A percentile compares a stretch with the other conserved stretches of the same genome.
Conservation (phyloP, 2,888 invertebrate genomes). For the Brachyopa scutellaris region DNA sequence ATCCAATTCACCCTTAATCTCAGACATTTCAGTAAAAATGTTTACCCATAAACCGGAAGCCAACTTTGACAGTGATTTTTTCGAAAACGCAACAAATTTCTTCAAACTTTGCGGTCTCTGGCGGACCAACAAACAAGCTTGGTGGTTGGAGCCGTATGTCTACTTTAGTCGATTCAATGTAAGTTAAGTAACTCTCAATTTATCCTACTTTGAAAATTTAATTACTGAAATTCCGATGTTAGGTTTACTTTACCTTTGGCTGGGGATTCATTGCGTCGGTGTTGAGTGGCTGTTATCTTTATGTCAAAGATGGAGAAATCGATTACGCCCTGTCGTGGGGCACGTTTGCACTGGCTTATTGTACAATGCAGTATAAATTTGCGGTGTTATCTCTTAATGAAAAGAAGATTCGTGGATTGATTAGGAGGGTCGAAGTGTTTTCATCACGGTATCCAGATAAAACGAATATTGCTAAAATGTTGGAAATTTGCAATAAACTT, state of each 20-base stretch:
- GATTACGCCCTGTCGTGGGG: conserved; percentile 36
- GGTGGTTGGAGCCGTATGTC: conserved; percentile 18
- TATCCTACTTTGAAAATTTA: neutral
- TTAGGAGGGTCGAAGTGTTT: conserved; percentile 1
- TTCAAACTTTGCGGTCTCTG: conserved; percentile 45
- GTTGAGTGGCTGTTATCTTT: conserved; percentile 36
- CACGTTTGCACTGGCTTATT: conserved; percentile 32
- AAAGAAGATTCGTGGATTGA: conserved; percentile 18
- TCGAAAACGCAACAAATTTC: conserved; percentile 13
- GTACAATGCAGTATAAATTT: conserved; percentile 45
- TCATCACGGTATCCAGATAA: conserved; percentile 30
- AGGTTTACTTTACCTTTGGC: conserved; percentile 51
- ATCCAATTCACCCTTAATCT: too few relatives aligned
- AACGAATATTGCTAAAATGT: conserved; percentile 13
- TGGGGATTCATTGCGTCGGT: conserved; percentile 40
- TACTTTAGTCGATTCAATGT: conserved; percentile 35
- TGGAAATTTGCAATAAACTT: conserved; percentile 8
- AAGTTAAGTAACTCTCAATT: neutral
- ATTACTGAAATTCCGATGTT: neutral
- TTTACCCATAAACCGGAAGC: too few relatives aligned
- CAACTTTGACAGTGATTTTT: conserved; percentile 22
- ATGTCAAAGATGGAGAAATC: conserved; percentile 23
- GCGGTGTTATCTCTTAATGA: conserved; percentile 16
- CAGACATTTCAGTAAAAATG: too few relatives aligned
- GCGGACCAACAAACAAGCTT: conserved; percentile 2